Conservation (phyloP, 2,888 invertebrate genomes). For the Morpho achilles region DNA sequence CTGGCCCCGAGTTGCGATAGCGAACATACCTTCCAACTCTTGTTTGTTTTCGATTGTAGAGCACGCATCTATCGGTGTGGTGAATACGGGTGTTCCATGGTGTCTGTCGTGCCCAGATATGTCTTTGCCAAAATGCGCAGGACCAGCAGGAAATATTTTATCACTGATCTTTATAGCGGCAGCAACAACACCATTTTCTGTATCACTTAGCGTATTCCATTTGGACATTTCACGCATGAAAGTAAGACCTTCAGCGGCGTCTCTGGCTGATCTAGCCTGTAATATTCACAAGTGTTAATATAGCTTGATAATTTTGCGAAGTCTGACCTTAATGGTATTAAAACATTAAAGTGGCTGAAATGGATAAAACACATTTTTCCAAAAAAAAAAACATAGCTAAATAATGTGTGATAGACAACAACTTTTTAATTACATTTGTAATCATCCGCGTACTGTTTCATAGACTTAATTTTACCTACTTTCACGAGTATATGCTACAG, state of each 20-base stretch:
- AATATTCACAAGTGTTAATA: constrained; percentile 7
- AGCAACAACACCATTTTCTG: constrained; percentile 61
- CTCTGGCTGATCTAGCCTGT: constrained; percentile 90
- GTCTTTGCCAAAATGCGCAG: constrained; percentile 93
- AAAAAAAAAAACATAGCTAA: too few relatives aligned
- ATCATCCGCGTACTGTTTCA: constrained; percentile 42
- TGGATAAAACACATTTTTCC: too few relatives aligned
- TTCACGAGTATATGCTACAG: constrained; percentile 78
- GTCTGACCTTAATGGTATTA: too few relatives aligned
- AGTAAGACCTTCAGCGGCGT: constrained; percentile 94
- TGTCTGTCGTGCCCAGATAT: constrained; percentile 80
- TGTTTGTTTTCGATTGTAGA: constrained; percentile 75
- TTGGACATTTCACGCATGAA: constrained; percentile 99
- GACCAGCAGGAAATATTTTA: constrained; percentile 83
- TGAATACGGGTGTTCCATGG: constrained; percentile 81
- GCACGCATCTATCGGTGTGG: constrained; percentile 86
- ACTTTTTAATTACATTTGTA: constrained; percentile 32
- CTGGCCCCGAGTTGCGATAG: constrained; percentile 92
- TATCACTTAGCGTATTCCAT: constrained; percentile 86
- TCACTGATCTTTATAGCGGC: constrained; percentile 48
- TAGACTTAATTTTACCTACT: constrained; percentile 67
- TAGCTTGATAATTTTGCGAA: too few relatives aligned
- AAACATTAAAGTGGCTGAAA: too few relatives aligned
- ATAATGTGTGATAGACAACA: too few relatives aligned
- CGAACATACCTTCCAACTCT: constrained; percentile 85